Base-by-base conservation (phyloP, 2,888 invertebrate species). In the Gymnocheta viridis region DNA sequence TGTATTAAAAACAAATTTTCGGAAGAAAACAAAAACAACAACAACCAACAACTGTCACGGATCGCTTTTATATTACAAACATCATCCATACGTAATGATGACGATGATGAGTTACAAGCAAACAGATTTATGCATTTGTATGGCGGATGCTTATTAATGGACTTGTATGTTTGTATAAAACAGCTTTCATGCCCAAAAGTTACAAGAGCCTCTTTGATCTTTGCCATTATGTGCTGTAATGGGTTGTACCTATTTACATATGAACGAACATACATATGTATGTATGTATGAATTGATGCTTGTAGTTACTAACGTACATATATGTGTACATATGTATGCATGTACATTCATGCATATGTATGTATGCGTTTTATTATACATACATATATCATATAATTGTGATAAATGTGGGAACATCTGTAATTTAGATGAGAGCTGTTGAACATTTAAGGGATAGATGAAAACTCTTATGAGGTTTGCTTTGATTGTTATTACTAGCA, bases 341-440 rank as follows among this genome's bases (percentile, higher is more conserved):
- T 10, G 12, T 14, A 14, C 14, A 38, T 14, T 12, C 12, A 49
- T 12, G 4, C 17, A 10, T 49, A 51, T 10, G 22, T 27, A 51
- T 24, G 51, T 4, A 51, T 51, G 4, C 24, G 12, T 22, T 12
- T 4, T 56, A 3, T 0, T 9, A 6, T 17, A 29, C 10, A n/a
- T 49, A 22, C 14, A 17, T 64, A 62, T 74, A 60, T 32, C 38
- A 51, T 67, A 67, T 74, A 81, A 74, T 47, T 81, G 32, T 81
- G 67, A 81, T 74, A 67, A 81, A 74, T 81, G 69, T 81, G 81
- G 74, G 67, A 81, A 81, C 79, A 79, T 70, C 54, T 74, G 60
- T 58, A 67, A 62, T 64, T 29, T 62, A 70, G 41, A 56, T 70
- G 35, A 62, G 62, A 62, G 29, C 78, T 32, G 51, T 78, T 70